Base-by-base conservation (phyloP, 92 coral and sea anemone genomes). In the Phenganax subtilis region DNA sequence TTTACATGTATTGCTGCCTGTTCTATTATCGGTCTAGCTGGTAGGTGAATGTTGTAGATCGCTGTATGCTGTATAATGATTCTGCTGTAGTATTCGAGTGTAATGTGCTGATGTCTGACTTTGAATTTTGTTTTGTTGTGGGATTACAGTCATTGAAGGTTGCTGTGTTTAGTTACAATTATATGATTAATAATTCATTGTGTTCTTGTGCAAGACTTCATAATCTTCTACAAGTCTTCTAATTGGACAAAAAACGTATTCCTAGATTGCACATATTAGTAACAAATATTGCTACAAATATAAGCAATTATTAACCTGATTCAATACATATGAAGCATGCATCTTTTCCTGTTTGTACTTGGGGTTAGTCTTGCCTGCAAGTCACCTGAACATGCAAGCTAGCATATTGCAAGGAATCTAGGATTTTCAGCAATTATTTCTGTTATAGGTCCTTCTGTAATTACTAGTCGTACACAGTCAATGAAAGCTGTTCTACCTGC, bases 11-110 rank as follows among this genome's bases (percentile, higher is more conserved):
- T 94, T 72, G 89, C 71, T 64, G 87, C 89, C 71, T 90, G 91
- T 81, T 87, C 91, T 12, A 89, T 94, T 58, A 94, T 94, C 55
- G 98, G 98, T 67, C 84, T 94, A 68, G 98, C 98, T 87, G 98
- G 98, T 94, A 65, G 71, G 90, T 85, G 1, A 10, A 2, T 20
- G 7, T 47, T 73, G 12, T 12, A 53, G 59, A 8, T 54, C 7
- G 47, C 51, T 55, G 58, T 73, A 52, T 55, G 44, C 77, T 68
- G 53, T 68, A 5, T 11, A 28, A 68, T 68, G 47, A 68, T 9
- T 51, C 47, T 37, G 31, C 29, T 30, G 52, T 68, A 10, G 54
- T 68, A 68, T n/a, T 68, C 16, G 16, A 30, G 52, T 29, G 10
- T 68, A 53, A 28, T 6, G 2, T 37, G 29, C 9, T 68, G 54